Conservation (phyloP, 2,797 vertebrate species). For the Synaphobranchus kaupii region DNA sequence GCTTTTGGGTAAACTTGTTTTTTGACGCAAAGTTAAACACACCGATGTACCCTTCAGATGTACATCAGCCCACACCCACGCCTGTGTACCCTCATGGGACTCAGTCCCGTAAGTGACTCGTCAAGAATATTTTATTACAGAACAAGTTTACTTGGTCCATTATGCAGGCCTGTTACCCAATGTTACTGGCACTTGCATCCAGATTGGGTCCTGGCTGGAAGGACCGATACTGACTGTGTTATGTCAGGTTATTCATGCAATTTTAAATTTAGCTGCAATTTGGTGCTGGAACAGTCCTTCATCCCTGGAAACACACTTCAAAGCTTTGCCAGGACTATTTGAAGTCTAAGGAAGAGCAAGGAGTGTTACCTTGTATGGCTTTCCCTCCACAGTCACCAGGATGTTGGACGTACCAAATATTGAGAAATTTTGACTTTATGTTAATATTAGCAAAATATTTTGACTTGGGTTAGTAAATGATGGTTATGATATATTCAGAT, state of each 20-base stretch:
- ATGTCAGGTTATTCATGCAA: not conserved
- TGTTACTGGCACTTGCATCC: not conserved
- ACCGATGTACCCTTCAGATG: not conserved
- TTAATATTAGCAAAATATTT: no score
- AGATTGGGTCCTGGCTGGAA: not conserved
- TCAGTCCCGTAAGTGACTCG: slow-evolving; percentile 12
- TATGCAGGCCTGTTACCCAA: not conserved
- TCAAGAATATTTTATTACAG: not conserved
- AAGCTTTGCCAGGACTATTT: no score
- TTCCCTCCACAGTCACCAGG: no score
- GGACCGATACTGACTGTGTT: not conserved
- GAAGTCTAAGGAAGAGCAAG: no score
- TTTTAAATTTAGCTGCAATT: no score
- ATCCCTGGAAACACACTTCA: no score
- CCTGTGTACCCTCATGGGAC: not conserved
- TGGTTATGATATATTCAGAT: no score
- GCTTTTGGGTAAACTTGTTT: slow-evolving; percentile 7
- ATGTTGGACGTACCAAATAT: no score
- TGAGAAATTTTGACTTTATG: no score
- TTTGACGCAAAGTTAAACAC: not conserved
- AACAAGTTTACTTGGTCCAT: not conserved
- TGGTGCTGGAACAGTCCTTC: no score
- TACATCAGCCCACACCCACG: not conserved
- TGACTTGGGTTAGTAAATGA: no score
- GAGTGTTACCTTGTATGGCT: no score